Evolutionary conservation across 2,888 invertebrate species (phyloP), one percentile per base, ranked within the genome.

Genomic region (Lepetodrilus schrolli): DNA sequence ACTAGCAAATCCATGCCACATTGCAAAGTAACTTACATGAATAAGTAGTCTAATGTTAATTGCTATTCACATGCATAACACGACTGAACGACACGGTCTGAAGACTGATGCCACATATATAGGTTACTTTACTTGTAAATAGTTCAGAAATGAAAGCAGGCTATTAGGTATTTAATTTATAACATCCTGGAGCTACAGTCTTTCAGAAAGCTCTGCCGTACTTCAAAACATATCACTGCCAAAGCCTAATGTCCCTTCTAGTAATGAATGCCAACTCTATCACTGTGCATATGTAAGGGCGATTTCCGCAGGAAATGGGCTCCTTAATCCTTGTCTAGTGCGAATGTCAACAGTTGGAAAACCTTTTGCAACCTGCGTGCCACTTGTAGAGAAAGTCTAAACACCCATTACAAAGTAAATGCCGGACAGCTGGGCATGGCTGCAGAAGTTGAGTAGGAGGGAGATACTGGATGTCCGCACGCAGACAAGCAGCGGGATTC

Each of bases 231-330:
- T 58, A 58, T 58, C 58, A 58, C 26, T 58, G 58, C 34, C 58
- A 23, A 34, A 58, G 30, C 34, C 34, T 58, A 58, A 58, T 58
- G 58, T 58, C n/a, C 58, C 30, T 23, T 30, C 58, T 58, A 17
- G 58, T 58, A 58, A 58, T 58, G 58, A 58, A 58, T 58, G 58
- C 58, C 58, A 58, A 58, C 26, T 58, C 58, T 58, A 58, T 58
- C 34, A 30, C 30, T 58, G 26, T 58, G 17, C 17, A 34, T 58
- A 34, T 58, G 58, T 58, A 34, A 26, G 58, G 58, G 4, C 30
- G 58, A 58, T 58, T 58, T 58, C 58, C 58, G 58, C 58, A 58
- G 58, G 58, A 58, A 58, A 58, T 58, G 58, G 58, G 23, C 30
- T 23, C 34, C 58, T 58, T 30, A 58, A 30, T 30, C 58, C 58